These are phyloP conservation scores for Fringilla coelebs DNA, from an alignment of 2,797 vertebrate genomes.

Conservation along the genomic window DNA sequence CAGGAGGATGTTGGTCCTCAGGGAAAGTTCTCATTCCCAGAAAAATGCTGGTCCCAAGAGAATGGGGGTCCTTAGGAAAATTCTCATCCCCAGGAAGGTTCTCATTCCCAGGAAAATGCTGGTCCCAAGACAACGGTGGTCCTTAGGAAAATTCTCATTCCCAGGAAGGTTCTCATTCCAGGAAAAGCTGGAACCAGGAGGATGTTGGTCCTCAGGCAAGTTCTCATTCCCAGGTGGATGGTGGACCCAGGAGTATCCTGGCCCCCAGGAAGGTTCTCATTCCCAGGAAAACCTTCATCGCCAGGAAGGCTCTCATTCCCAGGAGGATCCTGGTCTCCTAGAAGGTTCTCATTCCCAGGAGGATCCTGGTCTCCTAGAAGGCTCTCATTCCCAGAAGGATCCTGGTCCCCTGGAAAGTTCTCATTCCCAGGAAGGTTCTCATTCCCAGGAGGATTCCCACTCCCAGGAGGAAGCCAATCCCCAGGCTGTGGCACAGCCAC, in stretches of 20 bases:
- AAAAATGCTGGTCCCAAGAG: too few species aligned
- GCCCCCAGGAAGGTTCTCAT: accelerated
- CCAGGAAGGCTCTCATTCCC: not conserved
- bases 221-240: not conserved
- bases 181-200: accelerated
- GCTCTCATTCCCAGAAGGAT: accelerated
- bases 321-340: accelerated
- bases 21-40: too few species aligned
- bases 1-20: not conserved
- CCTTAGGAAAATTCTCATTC: too few species aligned
- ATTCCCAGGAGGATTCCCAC: accelerated
- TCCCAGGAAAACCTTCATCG: not conserved
- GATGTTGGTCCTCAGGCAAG: accelerated
- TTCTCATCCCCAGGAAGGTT: too few species aligned
- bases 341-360: too few species aligned
- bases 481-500: accelerated
- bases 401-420: too few species aligned
- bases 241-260: not conserved
- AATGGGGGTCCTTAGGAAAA: accelerated
- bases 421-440: too few species aligned
- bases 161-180: too few species aligned
- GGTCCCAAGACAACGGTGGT: accelerated
- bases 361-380: accelerated
- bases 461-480: not conserved
- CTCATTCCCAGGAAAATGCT: too few species aligned